Percentiles rank a stretch among this genome's conserved stretches.
These are phyloP conservation scores for Clarias gariepinus DNA, from an alignment of 2,113 vertebrate genomes.

Conservation along the genomic window DNA sequence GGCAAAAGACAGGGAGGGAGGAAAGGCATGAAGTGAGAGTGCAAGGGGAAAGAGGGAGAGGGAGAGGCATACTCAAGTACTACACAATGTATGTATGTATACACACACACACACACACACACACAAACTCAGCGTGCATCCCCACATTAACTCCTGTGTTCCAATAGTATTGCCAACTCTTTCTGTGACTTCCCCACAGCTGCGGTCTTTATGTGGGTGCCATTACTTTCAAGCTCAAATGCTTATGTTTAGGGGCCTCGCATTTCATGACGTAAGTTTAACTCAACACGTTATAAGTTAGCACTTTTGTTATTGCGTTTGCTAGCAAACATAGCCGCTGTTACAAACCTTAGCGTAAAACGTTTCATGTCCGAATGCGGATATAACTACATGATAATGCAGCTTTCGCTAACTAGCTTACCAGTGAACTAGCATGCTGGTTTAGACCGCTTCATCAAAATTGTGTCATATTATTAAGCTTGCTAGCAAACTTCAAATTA, in stretches of 20 bases:
- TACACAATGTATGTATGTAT: not conserved
- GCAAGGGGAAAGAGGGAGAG: constrained; percentile 15
- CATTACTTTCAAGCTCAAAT: not conserved
- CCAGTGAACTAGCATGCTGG: not conserved
- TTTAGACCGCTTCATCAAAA: not conserved
- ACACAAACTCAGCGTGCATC: not conserved
- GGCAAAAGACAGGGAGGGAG: not conserved
- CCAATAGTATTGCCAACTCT: not conserved
- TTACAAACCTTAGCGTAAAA: not conserved
- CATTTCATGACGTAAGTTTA: not conserved
- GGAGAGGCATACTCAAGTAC: not conserved
- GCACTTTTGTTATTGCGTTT: not conserved
- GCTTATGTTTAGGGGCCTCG: not conserved
- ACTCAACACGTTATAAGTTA: not conserved
- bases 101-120: constrained; percentile 1
- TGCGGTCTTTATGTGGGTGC: not conserved
- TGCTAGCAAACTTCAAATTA: not conserved
- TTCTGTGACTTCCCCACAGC: not conserved
- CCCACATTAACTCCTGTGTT: not conserved
- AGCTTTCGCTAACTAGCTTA: not conserved
- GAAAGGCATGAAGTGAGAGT: constrained; percentile 20
- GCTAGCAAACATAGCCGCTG: not conserved
- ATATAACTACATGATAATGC: not conserved
- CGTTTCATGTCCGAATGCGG: not conserved
- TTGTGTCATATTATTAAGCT: not conserved